Evolutionary conservation across 2,888 invertebrate species (phyloP), one percentile per base, ranked within the genome.

Genomic region (Tetragnatha montana): DNA sequence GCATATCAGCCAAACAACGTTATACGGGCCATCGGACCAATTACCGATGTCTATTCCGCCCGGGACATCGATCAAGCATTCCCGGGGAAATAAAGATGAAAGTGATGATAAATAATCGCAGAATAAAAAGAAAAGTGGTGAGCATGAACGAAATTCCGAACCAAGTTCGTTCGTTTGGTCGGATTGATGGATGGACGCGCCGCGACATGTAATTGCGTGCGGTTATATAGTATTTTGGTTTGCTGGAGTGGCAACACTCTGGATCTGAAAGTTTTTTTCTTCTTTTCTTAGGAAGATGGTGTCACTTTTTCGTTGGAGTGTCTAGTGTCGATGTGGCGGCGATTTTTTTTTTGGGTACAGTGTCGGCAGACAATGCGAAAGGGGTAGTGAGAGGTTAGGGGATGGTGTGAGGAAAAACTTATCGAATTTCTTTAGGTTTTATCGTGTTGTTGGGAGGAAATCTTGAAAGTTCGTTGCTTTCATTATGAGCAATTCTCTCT

Each of bases 31-130:
- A 84, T 84, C 78, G 51, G 60, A 51, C 73, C 80, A 80, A 86
- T 86, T 79, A 74, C 86, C 74, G 80, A 80, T 86, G 80, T 86
- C 86, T 86, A 80, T 74, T 86, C 73, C 17, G 49, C 35, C 68
- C 17, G 74, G 85, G 8, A 21, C 14, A 78, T 51, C 60, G 49
- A n/a, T 49, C 49, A 19, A 8, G 60, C 17, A 50, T 74, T 47
- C 51, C n/a, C 35, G 60, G 60, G 60, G 17, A 60, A 81, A 70
- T 22, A 19, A 70, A 21, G 14, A 14, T 8, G 68, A 22, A 68
- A 70, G 70, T 70, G 35, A 35, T 35, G 35, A 35, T 35, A 35
- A 35, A 35, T 35, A 35, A 35, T 35, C 35, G 35, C 35, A 35
- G 35, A 35, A 35, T 35, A 4, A 35, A 35, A 2, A 35, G 4